Conservation (phyloP, 1,140 invertebrate genomes). For the Anastrepha obliqua region DNA sequence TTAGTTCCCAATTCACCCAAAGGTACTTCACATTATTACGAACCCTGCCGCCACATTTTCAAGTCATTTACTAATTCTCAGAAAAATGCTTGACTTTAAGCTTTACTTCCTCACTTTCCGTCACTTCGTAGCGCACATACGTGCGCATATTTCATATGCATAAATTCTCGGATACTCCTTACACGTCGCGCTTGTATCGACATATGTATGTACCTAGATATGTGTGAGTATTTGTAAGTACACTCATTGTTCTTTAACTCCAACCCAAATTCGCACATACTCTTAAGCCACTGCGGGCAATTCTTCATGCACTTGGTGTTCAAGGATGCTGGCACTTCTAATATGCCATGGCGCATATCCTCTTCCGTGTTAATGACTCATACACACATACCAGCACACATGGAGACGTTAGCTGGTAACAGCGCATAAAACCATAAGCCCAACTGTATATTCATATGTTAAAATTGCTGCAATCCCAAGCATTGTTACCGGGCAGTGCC, state of each 20-base stretch:
- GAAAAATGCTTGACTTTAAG: conserved; percentile 42
- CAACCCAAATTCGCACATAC: conserved; percentile 50
- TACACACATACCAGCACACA: neutral
- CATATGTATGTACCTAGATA: neutral
- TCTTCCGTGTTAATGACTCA: conserved; percentile 28
- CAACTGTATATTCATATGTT: neutral
- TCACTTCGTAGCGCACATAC: neutral
- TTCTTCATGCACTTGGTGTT: conserved; percentile 26
- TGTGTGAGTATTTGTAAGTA: neutral
- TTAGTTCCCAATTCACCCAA: neutral
- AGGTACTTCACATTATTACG: conserved; percentile 28
- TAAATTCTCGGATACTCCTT: neutral
- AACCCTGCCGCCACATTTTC: neutral
- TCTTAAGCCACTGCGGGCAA: conserved; percentile 6
- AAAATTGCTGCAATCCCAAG: conserved; percentile 40
- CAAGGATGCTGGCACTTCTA: conserved; percentile 46
- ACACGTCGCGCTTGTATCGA: neutral
- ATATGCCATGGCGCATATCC: conserved; percentile 15
- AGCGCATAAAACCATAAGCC: neutral
- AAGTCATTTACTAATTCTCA: conserved; percentile 20
- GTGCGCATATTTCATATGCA: neutral
- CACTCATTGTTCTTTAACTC: conserved; percentile 10
- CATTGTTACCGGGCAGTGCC: conserved; percentile 47
- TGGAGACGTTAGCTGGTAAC: too few species aligned
- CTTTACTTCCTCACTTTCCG: conserved; percentile 34